phyloP scores from a whole-genome alignment of 2,888 invertebrate genomes.

The Troides oblongomaculatus region DNA sequence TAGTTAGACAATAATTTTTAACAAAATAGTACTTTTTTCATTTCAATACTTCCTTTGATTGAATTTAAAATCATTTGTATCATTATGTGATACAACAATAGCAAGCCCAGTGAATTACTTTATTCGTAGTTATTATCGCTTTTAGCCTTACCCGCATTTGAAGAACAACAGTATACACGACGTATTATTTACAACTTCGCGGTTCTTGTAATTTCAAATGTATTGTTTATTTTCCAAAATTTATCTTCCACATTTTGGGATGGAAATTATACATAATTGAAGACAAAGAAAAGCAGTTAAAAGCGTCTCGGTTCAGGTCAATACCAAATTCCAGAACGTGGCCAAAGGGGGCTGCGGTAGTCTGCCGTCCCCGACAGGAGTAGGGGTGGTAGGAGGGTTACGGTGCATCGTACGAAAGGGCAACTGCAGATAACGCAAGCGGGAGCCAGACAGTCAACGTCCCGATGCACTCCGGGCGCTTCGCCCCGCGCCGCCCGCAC shows the following conservation, averaged over 20 bases:
- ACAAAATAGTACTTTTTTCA: too few species aligned
- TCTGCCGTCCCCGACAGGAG: slow-evolving; percentile 51
- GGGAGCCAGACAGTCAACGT: slow-evolving; percentile 78
- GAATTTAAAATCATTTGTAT: too few species aligned
- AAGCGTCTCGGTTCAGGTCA: slow-evolving; percentile 63
- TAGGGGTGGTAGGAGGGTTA: slow-evolving; percentile 68
- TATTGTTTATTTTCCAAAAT: too few species aligned
- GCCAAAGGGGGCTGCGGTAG: slow-evolving; percentile 62
- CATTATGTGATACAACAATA: not conserved
- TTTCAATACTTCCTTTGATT: too few species aligned
- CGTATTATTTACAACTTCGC: not conserved
- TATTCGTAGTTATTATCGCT: slow-evolving; percentile 60
- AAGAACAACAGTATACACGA: not conserved
- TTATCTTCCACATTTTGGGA: too few species aligned
- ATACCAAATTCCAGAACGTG: slow-evolving; percentile 61
- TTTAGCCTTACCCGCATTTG: slow-evolving; percentile 1
- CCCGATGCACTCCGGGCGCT: slow-evolving; percentile 68
- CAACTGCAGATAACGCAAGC: slow-evolving; percentile 78
- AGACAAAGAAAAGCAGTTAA: slow-evolving; percentile 24
- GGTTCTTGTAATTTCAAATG: not conserved
- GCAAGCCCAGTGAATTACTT: slow-evolving; percentile 41
- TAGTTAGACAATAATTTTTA: too few species aligned
- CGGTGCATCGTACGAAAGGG: slow-evolving; percentile 78
- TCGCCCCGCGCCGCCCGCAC: slow-evolving; percentile 38
- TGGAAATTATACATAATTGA: not conserved